Percentiles rank a stretch among this genome's conserved stretches.
Evolutionary conservation across 1,140 invertebrate genomes (phyloP).

Genomic region (Sarcophaga peregrina): DNA sequence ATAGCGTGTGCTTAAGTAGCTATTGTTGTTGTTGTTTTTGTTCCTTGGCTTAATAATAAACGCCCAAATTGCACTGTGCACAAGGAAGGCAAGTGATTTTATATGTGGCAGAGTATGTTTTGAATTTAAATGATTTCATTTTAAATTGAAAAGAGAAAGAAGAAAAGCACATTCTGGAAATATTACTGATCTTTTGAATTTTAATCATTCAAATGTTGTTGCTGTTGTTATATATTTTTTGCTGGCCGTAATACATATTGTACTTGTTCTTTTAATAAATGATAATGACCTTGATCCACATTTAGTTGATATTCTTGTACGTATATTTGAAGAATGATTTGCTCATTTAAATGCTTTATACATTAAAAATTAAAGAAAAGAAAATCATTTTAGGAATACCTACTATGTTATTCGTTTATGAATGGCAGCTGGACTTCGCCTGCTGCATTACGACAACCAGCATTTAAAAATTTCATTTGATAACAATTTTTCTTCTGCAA

Average conservation of each 20-base stretch:
- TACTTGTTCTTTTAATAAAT: too few relatives aligned
- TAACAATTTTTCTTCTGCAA: too few relatives aligned
- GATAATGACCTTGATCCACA: background rate
- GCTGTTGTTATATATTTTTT: background rate
- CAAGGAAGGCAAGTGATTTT: background rate
- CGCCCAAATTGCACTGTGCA: background rate
- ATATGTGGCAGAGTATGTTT: background rate
- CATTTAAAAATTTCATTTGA: too few relatives aligned
- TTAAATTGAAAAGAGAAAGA: background rate
- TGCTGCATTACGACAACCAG: background rate
- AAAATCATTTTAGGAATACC: too few relatives aligned
- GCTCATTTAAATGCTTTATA: background rate
- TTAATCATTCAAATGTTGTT: background rate
- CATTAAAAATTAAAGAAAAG: background rate
- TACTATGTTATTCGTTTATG: too few relatives aligned
- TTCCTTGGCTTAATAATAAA: background rate
- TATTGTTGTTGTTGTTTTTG: background rate
- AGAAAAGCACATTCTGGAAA: background rate
- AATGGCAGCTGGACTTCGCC: too few relatives aligned
- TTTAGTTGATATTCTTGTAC: too few relatives aligned
- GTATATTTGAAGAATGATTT: too few relatives aligned
- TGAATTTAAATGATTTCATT: conserved; percentile 11
- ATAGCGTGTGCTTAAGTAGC: background rate
- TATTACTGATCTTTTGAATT: background rate
- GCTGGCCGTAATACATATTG: background rate